Conservation (phyloP, 2,888 invertebrate genomes). For the Cephus sareptanus region DNA sequence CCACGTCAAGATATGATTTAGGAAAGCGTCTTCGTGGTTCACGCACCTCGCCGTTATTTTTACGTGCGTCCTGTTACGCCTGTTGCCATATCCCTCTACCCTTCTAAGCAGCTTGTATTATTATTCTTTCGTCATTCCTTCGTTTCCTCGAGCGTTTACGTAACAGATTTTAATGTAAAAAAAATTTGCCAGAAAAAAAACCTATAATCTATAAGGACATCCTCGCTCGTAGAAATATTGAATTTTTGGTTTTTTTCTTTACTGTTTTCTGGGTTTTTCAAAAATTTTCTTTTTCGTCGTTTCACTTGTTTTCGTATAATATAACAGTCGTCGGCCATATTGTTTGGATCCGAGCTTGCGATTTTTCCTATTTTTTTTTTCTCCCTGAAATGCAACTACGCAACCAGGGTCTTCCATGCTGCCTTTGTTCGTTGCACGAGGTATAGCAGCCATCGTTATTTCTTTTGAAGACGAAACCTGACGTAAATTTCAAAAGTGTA, state of each 20-base stretch:
- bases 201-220: too few relatives aligned
- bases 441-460: background rate
- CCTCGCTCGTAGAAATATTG: background rate
- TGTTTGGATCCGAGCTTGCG: background rate
- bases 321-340: background rate
- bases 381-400: background rate
- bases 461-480: background rate
- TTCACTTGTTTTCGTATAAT: background rate
- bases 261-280: accelerated
- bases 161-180: too few relatives aligned
- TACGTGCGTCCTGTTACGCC: conserved; percentile 16
- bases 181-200: too few relatives aligned
- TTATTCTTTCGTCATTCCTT: background rate
- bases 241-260: background rate
- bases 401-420: background rate
- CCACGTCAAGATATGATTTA: background rate
- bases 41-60: conserved; percentile 20
- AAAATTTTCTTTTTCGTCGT: too few relatives aligned
- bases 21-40: conserved; percentile 8
- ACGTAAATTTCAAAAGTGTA: background rate
- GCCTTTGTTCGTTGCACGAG: background rate
- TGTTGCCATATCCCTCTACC: conserved; percentile 5
- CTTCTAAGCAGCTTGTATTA: background rate
- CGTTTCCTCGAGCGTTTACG: background rate
- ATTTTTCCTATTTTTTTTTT: background rate